Evolutionary conservation across 2,797 vertebrate species (phyloP).

Genomic region (Bradypodion pumilum): DNA sequence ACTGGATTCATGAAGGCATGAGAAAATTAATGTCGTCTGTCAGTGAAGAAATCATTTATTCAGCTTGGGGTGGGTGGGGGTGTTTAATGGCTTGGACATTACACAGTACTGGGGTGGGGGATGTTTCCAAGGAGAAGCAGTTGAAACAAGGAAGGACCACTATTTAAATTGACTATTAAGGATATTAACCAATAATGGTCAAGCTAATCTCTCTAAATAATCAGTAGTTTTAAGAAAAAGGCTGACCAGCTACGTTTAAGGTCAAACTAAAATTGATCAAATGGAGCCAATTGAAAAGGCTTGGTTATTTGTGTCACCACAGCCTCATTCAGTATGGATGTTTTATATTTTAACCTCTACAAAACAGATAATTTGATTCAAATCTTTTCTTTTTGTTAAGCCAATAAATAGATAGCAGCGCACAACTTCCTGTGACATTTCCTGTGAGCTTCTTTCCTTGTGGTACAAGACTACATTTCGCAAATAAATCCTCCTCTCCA

Average conservation of each 20-base stretch:
- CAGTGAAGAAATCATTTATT: conserved; percentile 64
- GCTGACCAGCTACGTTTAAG: conserved; percentile 65
- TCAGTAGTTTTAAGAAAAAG: conserved; percentile 71
- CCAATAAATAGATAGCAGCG: conserved; percentile 24
- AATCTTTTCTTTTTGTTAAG: conserved; percentile 26
- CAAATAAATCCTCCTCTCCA: neutral
- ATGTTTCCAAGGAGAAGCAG: conserved; percentile 61
- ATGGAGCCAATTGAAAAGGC: conserved; percentile 67
- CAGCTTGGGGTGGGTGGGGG: too few relatives aligned
- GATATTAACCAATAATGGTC: conserved; percentile 68
- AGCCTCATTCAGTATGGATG: conserved; percentile 47
- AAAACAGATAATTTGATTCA: conserved; percentile 57
- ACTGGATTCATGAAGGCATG: conserved; percentile 58
- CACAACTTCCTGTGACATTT: conserved; percentile 13
- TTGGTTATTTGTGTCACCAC: conserved; percentile 65
- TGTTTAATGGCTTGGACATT: conserved; percentile 61
- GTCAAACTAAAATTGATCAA: conserved; percentile 66
- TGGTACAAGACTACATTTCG: conserved; percentile 28
- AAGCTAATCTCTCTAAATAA: conserved; percentile 70
- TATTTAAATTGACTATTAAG: conserved; percentile 68
- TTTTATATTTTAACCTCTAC: conserved; percentile 46
- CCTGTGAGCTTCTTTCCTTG: conserved; percentile 40
- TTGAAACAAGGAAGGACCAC: conserved; percentile 61
- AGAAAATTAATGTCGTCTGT: conserved; percentile 63
- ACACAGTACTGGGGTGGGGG: conserved; percentile 58